Evolutionary conservation across 2,888 invertebrate genomes (phyloP).

Genomic region (Laspeyria flexula): DNA sequence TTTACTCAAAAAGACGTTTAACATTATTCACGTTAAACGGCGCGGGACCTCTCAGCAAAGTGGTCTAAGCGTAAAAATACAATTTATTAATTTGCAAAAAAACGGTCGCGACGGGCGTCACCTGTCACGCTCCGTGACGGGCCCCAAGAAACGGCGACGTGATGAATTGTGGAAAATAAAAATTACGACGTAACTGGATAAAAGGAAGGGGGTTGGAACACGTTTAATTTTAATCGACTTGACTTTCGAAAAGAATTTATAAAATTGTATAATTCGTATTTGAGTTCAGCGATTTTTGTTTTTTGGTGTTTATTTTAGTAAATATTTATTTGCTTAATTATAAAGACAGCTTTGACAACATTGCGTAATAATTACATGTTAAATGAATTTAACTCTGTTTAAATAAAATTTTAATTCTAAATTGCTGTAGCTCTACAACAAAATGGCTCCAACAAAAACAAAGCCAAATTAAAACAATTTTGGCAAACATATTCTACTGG

Average conservation of each 20-base stretch:
- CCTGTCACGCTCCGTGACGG: slow-evolving; percentile 67
- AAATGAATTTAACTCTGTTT: too few relatives aligned
- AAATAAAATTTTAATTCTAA: too few relatives aligned
- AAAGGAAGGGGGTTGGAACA: slow-evolving; percentile 57
- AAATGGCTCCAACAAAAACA: too few relatives aligned
- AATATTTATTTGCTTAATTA: not conserved
- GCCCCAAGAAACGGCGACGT: slow-evolving; percentile 61
- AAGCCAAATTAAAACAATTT: slow-evolving; percentile 2
- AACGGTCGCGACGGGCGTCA: slow-evolving; percentile 59
- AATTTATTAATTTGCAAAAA: slow-evolving; percentile 72
- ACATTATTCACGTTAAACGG: slow-evolving; percentile 51
- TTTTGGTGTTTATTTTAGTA: slow-evolving; percentile 15
- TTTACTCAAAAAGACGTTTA: slow-evolving; percentile 40
- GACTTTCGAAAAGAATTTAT: slow-evolving; percentile 48
- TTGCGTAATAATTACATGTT: too few relatives aligned
- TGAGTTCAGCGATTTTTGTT: slow-evolving; percentile 21
- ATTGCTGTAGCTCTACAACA: not conserved
- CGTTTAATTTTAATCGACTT: slow-evolving; percentile 70
- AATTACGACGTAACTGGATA: slow-evolving; percentile 70
- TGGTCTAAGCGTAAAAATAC: slow-evolving; percentile 60
- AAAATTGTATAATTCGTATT: slow-evolving; percentile 34
- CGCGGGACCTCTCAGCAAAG: slow-evolving; percentile 39
- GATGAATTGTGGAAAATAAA: slow-evolving; percentile 78
- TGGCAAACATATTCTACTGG: not conserved
- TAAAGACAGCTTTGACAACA: too few relatives aligned